These are phyloP conservation scores for Odobenus rosmarus DNA, from an alignment of 2,113 vertebrate species.

Conservation along the genomic window DNA sequence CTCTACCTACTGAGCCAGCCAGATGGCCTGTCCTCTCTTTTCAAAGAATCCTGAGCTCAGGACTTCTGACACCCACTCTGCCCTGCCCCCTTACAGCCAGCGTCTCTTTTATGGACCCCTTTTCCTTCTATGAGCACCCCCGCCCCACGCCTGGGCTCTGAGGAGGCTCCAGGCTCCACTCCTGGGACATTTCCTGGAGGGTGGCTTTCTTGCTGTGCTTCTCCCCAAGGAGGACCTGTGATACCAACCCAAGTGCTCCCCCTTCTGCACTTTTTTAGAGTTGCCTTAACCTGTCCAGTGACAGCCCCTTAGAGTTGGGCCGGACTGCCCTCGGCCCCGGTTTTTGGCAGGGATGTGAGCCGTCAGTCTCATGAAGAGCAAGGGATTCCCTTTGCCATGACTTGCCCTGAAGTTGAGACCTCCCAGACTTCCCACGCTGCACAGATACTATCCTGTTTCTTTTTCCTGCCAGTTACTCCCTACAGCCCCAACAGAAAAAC, in stretches of 20 bases:
- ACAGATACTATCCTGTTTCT: neutral
- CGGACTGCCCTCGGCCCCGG: neutral
- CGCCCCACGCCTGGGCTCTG: neutral
- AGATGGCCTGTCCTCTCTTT: neutral
- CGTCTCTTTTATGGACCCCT: neutral
- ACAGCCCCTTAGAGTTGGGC: neutral
- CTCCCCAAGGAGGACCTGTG: neutral
- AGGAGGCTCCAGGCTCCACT: neutral
- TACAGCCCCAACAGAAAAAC: neutral
- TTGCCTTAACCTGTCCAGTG: neutral
- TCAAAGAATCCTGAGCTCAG: neutral
- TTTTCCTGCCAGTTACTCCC: neutral
- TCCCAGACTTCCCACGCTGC: neutral
- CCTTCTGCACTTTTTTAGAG: neutral
- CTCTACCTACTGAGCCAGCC: neutral
- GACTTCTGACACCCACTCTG: neutral
- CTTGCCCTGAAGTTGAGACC: neutral
- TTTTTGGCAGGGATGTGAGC: neutral
- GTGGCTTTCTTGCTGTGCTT: neutral
- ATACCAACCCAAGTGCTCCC: neutral
- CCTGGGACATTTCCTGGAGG: neutral
- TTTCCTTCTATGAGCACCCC: neutral
- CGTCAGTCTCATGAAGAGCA: neutral
- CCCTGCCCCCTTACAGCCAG: neutral
- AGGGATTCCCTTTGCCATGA: neutral